phyloP scores from a whole-genome alignment of 64 coral and sea anemone genomes.

The Montipora foliosa region DNA sequence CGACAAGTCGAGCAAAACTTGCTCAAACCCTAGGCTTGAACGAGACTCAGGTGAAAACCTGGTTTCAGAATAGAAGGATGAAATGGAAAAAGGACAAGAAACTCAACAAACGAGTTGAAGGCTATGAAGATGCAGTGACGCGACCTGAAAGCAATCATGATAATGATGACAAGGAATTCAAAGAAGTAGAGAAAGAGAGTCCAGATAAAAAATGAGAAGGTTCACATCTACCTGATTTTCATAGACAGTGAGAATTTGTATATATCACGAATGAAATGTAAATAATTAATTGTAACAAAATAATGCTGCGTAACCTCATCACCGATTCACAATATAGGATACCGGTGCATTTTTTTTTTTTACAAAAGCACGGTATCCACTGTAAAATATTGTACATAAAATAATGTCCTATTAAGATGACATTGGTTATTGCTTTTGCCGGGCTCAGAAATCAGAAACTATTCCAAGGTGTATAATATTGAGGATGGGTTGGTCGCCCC shows the following conservation, averaged over 20 bases:
- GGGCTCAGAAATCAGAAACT: too few species aligned
- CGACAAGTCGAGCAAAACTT: slow-evolving; percentile 77
- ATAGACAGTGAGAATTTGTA: neutral
- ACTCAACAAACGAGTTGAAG: slow-evolving; percentile 18
- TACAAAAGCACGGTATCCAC: too few species aligned
- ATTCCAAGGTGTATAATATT: too few species aligned
- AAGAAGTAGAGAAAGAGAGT: neutral
- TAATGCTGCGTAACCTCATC: too few species aligned
- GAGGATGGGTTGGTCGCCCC: too few species aligned
- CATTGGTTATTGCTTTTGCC: too few species aligned
- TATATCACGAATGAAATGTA: too few species aligned
- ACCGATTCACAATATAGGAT: too few species aligned
- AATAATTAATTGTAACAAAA: too few species aligned
- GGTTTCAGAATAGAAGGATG: slow-evolving; percentile 79
- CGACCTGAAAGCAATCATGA: neutral
- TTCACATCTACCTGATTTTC: neutral
- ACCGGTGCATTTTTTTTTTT: too few species aligned
- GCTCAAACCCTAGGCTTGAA: slow-evolving; percentile 73
- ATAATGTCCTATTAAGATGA: too few species aligned
- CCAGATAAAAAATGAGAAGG: neutral
- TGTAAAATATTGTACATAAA: too few species aligned
- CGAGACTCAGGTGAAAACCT: slow-evolving; percentile 77
- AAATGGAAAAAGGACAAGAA: slow-evolving; percentile 78
- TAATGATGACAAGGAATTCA: neutral
- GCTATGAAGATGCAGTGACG: slow-evolving; percentile 1